Conservation (phyloP, 1,140 invertebrate species). For the Drosophila busckii region DNA sequence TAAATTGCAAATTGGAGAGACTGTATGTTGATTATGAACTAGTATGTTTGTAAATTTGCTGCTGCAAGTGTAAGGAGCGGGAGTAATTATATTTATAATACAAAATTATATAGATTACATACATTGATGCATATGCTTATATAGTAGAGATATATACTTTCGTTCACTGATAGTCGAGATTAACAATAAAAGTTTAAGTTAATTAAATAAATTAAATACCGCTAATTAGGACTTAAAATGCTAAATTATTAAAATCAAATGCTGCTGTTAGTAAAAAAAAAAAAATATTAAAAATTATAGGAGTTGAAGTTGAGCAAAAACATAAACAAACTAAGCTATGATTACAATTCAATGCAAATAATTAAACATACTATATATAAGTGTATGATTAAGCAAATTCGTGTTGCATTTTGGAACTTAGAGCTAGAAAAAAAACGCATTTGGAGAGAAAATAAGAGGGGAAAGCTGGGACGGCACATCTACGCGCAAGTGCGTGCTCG, state of each 20-base stretch:
- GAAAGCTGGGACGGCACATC: slow-evolving; percentile 63
- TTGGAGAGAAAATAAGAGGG: too few species aligned
- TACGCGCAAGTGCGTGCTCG: slow-evolving; percentile 85
- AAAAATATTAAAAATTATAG: background rate
- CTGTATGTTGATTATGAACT: slow-evolving; percentile 40
- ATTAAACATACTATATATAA: too few species aligned
- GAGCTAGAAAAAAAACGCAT: slow-evolving; percentile 19
- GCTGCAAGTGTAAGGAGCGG: background rate
- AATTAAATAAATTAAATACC: slow-evolving; percentile 71
- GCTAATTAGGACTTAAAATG: slow-evolving; percentile 51
- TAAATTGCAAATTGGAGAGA: slow-evolving; percentile 21
- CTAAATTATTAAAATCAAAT: slow-evolving; percentile 47
- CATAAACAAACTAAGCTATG: slow-evolving; percentile 1
- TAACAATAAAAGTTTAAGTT: slow-evolving; percentile 63
- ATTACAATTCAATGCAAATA: slow-evolving; percentile 4
- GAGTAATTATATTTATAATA: slow-evolving; percentile 32
- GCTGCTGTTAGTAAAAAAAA: slow-evolving; percentile 29
- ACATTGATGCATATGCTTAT: slow-evolving; percentile 33
- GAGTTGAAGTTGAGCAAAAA: slow-evolving; percentile 1
- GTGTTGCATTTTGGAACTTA: slow-evolving; percentile 15
- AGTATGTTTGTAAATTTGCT: slow-evolving; percentile 13
- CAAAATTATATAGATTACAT: slow-evolving; percentile 45
- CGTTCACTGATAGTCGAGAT: slow-evolving; percentile 42
- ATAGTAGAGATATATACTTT: slow-evolving; percentile 37
- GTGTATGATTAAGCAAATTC: too few species aligned